Percentiles rank a stretch among this genome's conserved stretches.
Evolutionary conservation across 2,888 invertebrate species (phyloP).

Genomic region (Euproctis similis): DNA sequence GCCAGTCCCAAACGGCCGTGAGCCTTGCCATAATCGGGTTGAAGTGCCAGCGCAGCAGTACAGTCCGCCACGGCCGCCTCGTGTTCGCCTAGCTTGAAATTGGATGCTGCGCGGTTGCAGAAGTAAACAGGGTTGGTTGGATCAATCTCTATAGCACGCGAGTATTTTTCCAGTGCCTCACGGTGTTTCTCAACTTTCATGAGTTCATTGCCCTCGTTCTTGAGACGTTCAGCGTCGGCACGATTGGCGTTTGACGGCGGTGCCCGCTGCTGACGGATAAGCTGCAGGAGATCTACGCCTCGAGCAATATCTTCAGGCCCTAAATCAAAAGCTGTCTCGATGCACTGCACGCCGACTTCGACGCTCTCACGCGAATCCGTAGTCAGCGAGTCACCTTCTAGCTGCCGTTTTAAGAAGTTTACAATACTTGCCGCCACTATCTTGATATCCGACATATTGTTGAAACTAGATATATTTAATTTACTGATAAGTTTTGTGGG

Average conservation of each 20-base stretch:
- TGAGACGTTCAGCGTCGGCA: conserved; percentile 86
- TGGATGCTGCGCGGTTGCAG: conserved; percentile 97
- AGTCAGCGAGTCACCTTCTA: conserved; percentile 63
- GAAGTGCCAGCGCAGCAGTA: conserved; percentile 89
- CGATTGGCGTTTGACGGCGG: conserved; percentile 36
- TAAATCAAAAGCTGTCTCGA: conserved; percentile 92
- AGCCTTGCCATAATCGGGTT: conserved; percentile 95
- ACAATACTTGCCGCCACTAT: conserved; percentile 75
- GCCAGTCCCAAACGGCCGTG: conserved; percentile 94
- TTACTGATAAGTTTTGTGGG: no score
- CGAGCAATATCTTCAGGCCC: conserved; percentile 59
- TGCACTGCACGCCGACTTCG: conserved; percentile 95
- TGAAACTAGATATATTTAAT: no score
- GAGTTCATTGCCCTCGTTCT: conserved; percentile 89
- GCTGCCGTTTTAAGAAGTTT: conserved; percentile 72
- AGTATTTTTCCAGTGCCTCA: conserved; percentile 90
- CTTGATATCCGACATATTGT: conserved; percentile 53
- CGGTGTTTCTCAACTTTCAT: conserved; percentile 89
- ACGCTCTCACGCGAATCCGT: conserved; percentile 81
- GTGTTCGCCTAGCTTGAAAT: conserved; percentile 91
- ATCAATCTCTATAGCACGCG: conserved; percentile 92
- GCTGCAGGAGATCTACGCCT: conserved; percentile 48
- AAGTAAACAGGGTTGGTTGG: conserved; percentile 94
- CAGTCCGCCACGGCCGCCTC: conserved; percentile 92
- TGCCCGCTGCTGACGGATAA: conserved; percentile 37